phyloP scores from a whole-genome alignment of 2,888 invertebrate genomes.

The Apodemia arnacis region DNA sequence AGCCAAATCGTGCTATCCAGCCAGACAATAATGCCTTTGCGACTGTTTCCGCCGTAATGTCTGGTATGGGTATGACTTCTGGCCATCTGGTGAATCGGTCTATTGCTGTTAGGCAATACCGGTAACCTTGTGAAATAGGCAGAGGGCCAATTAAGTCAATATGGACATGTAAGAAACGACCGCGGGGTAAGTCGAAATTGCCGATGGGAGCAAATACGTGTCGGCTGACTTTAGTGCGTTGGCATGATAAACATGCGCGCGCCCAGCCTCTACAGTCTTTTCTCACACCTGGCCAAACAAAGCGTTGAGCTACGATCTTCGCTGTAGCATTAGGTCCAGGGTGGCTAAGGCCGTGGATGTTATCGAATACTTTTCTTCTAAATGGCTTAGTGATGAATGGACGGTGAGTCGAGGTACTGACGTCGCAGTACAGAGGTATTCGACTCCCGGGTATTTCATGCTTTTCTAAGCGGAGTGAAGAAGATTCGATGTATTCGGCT shows the following conservation, averaged over 20 bases:
- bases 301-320: slow-evolving; percentile 14
- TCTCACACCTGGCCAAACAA: slow-evolving; percentile 87
- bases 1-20: not conserved
- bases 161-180: not conserved
- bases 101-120: slow-evolving; percentile 83
- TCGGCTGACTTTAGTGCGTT: slow-evolving; percentile 85
- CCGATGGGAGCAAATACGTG: not conserved
- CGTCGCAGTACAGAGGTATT: slow-evolving; percentile 43
- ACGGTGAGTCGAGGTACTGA: slow-evolving; percentile 25
- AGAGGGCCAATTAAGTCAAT: slow-evolving; percentile 85
- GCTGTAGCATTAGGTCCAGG: not conserved
- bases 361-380: not conserved
- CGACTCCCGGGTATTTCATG: slow-evolving; percentile 29
- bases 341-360: not conserved
- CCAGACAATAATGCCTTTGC: not conserved
- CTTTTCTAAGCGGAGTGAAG: not conserved
- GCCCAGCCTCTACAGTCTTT: slow-evolving; percentile 80
- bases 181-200: not conserved
- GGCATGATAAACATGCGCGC: slow-evolving; percentile 84
- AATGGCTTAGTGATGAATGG: slow-evolving; percentile 35
- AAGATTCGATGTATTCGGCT: not conserved
- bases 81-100: slow-evolving; percentile 88
- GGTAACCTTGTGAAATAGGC: slow-evolving; percentile 66
- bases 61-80: slow-evolving; percentile 85
- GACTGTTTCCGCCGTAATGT: slow-evolving; percentile 78